Conservation (phyloP, 2,888 invertebrate species). For the Caenorhabditis afra region DNA sequence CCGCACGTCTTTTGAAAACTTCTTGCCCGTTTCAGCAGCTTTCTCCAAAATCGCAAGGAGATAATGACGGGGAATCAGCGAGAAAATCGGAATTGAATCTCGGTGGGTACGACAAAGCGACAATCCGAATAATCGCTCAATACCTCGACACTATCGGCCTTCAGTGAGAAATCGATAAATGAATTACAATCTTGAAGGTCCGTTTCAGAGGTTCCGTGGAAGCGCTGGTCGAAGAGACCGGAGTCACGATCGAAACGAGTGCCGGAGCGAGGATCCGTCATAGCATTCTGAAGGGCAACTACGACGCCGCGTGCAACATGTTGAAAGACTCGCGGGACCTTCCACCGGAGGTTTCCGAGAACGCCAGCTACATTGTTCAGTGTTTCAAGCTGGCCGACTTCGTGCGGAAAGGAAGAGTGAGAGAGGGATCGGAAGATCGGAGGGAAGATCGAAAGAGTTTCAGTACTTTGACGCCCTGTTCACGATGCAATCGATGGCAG, state of each 20-base stretch:
- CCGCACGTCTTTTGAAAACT: background rate
- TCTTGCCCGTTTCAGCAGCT: constrained; percentile 13
- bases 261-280: constrained; percentile 66
- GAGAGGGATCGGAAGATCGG: background rate
- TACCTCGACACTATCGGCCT: constrained; percentile 74
- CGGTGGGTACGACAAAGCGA: constrained; percentile 50
- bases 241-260: constrained; percentile 73
- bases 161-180: constrained; percentile 62
- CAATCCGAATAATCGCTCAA: constrained; percentile 75
- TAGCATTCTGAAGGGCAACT: constrained; percentile 62
- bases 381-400: constrained; percentile 49
- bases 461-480: constrained; percentile 48
- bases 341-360: background rate
- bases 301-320: constrained; percentile 65
- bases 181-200: background rate
- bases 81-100: background rate
- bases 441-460: background rate
- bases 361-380: constrained; percentile 32
- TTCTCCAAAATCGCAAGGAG: constrained; percentile 22
- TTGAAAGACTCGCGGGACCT: constrained; percentile 55
- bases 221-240: constrained; percentile 75
- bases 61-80: constrained; percentile 1
- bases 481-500: constrained; percentile 18
- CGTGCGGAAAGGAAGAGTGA: constrained; percentile 18
- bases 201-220: constrained; percentile 73